Conservation (phyloP, 2,113 vertebrate species). For the Spilogale gracilis region DNA sequence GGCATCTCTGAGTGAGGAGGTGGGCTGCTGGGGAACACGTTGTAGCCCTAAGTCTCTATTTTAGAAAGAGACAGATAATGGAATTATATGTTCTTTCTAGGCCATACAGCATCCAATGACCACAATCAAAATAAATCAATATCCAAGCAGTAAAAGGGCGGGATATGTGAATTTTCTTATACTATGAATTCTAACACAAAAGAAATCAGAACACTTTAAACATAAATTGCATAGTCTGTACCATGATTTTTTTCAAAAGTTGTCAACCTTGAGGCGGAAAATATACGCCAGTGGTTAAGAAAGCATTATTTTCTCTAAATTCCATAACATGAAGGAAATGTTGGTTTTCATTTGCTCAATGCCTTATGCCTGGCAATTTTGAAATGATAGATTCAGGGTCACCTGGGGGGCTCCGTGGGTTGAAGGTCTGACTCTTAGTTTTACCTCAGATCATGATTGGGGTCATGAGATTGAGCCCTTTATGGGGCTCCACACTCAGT, state of each 20-base stretch:
- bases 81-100: constrained; percentile 29
- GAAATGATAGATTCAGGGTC: background rate
- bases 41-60: background rate
- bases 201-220: background rate
- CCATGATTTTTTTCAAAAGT: constrained; percentile 26
- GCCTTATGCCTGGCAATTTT: constrained; percentile 42
- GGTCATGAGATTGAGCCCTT: background rate
- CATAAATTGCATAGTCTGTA: background rate
- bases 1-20: background rate
- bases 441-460: background rate
- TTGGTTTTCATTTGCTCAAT: constrained; percentile 32
- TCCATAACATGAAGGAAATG: background rate
- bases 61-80: constrained; percentile 22
- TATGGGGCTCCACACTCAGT: background rate
- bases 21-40: background rate
- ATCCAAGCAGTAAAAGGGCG: background rate
- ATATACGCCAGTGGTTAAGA: background rate
- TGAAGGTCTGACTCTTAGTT: background rate
- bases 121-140: constrained; percentile 46
- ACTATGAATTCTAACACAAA: background rate
- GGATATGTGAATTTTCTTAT: background rate
- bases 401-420: background rate
- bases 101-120: background rate
- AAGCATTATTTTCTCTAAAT: constrained; percentile 59
- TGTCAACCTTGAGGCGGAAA: constrained; percentile 30